Evolutionary conservation across 1,140 invertebrate genomes (phyloP), one percentile per base, ranked within the genome.

Genomic region (Octopus sinensis): DNA sequence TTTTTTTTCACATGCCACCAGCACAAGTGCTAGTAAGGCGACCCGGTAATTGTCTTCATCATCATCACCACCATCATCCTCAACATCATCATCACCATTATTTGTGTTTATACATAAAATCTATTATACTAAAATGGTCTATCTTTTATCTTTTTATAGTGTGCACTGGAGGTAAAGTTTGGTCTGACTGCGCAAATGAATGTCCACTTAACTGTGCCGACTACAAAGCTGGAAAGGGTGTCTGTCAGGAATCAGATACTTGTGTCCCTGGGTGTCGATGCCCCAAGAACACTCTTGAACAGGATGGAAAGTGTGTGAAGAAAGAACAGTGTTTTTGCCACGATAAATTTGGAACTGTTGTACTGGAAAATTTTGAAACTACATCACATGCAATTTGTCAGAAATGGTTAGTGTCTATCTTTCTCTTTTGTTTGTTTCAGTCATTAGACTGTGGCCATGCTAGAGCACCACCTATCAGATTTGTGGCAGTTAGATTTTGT

Each of bases 311-410:
- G 3, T 83, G 82, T 78, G 56, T 83, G n/a, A 76, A 81, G 17
- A 73, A 81, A 77, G 54, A 71, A 2, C 51, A 83, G 0, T 83
- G 82, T 73, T 80, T 78, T 9, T 83, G 82, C 73, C 81, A 83
- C 54, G 73, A 79, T 76, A 30, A 76, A 7, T 76, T 79, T n/a
- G 82, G 82, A 23, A 73, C 71, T 5, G 53, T 79, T 13, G 82
- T 83, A 0, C 76, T n/a, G 30, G 6, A 54, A 77, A 68, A 78
- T 13, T 23, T 76, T 30, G n/a, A 30, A 6, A 43, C 76, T 9
- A 43, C 53, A 78, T 53, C 68, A 52, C 30, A 17, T 30, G 71
- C 54, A 4, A 71, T 76, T 6, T 82, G 82, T 73, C 30, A 79
- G 53, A 73, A 10, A 10, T 82, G 82, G 82, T 82, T 9, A 75